Conservation (phyloP, 2,113 vertebrate genomes). For the Ageneiosus marmoratus region DNA sequence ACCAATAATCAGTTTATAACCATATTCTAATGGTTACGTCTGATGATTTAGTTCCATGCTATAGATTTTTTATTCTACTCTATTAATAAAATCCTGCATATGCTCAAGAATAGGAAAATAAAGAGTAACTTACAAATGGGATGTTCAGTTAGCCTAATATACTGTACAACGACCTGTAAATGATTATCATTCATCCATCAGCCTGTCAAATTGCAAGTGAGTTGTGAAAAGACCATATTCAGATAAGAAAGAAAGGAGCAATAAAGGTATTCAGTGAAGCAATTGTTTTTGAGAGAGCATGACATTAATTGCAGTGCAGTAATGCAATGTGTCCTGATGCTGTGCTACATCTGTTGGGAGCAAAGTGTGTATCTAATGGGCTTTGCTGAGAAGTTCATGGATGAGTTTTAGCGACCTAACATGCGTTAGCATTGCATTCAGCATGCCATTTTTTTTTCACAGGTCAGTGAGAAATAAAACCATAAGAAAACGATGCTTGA, state of each 20-base stretch:
- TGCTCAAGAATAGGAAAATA: neutral
- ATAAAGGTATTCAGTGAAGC: neutral
- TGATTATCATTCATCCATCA: neutral
- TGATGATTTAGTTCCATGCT: neutral
- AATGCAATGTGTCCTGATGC: slow-evolving; percentile 9
- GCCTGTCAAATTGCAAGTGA: neutral
- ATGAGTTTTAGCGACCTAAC: neutral
- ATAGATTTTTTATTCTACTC: neutral
- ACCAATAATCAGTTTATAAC: neutral
- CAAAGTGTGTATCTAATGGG: neutral
- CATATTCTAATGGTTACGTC: neutral
- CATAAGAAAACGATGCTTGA: neutral
- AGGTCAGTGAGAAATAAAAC: neutral
- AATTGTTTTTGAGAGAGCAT: neutral
- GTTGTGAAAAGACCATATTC: neutral
- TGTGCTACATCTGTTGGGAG: neutral
- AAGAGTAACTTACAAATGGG: neutral
- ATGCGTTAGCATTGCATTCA: neutral
- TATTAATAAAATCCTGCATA: no score
- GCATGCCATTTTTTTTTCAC: neutral
- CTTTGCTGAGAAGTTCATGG: neutral
- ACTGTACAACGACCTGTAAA: neutral
- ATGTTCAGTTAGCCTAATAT: neutral
- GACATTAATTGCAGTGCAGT: slow-evolving; percentile 5
- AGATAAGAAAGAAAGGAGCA: neutral